Conservation (phyloP, 2,113 vertebrate species). For the Garra rufa region DNA sequence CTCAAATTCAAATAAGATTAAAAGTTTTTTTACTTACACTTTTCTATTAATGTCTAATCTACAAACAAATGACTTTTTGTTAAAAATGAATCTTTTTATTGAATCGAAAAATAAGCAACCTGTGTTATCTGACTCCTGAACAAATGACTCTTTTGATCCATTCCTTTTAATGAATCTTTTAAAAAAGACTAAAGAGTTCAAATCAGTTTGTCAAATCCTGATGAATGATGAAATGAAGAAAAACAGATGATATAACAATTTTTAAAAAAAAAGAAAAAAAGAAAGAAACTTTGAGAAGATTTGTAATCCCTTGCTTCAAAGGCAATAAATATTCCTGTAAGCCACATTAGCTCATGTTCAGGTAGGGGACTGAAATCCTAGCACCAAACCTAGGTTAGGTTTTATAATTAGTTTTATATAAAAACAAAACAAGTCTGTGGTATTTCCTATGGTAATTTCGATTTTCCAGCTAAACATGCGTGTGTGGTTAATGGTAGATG, state of each 20-base stretch:
- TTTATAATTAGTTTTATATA: neutral
- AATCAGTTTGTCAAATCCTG: neutral
- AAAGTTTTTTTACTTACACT: no score
- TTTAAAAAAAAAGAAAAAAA: neutral
- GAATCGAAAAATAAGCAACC: neutral
- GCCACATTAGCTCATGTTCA: neutral
- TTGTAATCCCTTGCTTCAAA: neutral
- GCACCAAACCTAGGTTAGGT: neutral
- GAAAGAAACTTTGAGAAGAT: neutral
- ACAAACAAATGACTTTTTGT: no score
- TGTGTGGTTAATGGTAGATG: conserved; percentile 27
- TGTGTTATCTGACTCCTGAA: neutral
- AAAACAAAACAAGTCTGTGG: neutral
- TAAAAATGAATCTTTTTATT: no score
- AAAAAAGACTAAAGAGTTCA: neutral
- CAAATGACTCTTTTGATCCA: neutral
- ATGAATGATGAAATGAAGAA: neutral
- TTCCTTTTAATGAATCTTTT: neutral
- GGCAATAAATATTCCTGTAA: neutral
- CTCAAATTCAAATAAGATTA: no score
- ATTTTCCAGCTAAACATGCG: neutral
- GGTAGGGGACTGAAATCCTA: neutral
- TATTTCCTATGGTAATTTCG: conserved; percentile 10
- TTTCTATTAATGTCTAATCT: no score
- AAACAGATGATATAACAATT: neutral